Percentiles rank a stretch among this genome's conserved stretches.
phyloP scores from a whole-genome alignment of 2,797 vertebrate genomes.

The Myotis planiceps region DNA sequence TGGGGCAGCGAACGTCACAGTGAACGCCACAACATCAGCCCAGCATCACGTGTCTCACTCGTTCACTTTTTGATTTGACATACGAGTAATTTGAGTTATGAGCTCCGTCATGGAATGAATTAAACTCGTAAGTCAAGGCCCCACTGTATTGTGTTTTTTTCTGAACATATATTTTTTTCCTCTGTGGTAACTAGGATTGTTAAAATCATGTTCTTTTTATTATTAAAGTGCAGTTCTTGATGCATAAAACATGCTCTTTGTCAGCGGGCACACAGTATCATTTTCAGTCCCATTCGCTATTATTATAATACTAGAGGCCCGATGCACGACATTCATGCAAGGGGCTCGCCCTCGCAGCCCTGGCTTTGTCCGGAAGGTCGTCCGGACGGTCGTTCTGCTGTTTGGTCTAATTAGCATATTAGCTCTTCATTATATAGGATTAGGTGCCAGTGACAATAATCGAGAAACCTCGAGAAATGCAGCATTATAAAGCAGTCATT shows the following conservation, averaged over 20 bases:
- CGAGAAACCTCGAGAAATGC: accelerated
- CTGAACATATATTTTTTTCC: not conserved
- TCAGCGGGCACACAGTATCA: not conserved
- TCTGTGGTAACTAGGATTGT: not conserved
- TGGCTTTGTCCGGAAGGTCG: no score
- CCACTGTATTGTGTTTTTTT: not conserved
- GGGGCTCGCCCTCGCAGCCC: no score
- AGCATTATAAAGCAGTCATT: not conserved
- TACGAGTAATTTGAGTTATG: no score
- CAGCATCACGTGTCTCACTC: no score
- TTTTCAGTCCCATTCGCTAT: not conserved
- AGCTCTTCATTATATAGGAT: no score
- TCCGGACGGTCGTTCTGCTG: no score
- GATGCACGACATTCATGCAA: accelerated
- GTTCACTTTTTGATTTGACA: no score
- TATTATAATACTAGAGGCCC: not conserved
- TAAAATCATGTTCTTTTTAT: not conserved
- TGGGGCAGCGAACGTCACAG: no score
- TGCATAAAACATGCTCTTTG: not conserved
- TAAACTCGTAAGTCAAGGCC: no score
- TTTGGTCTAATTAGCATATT: no score
- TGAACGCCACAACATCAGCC: no score
- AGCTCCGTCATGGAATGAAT: no score
- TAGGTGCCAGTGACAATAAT: accelerated
- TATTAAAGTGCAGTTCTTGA: not conserved